A percentile compares a stretch with the other conserved stretches of the same genome.
Conservation (phyloP, 2,113 vertebrate genomes). For the Setophaga coronata region DNA sequence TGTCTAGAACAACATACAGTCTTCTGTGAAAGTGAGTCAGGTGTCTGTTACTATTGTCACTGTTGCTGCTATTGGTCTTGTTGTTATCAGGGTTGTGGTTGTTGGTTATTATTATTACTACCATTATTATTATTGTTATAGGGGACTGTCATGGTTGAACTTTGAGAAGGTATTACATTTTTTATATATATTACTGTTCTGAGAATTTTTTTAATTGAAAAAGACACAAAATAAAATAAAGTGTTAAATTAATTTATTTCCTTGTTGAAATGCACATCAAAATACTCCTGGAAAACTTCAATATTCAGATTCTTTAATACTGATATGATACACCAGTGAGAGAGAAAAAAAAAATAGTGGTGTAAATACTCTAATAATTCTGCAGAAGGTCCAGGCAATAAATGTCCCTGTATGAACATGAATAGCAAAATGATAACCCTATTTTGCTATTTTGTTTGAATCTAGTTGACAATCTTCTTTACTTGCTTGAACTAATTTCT, state of each 20-base stretch:
- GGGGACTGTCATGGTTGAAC: fast-evolving
- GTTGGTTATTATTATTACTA: neutral
- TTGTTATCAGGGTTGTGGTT: neutral
- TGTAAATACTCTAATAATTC: neutral
- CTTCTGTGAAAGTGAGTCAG: neutral
- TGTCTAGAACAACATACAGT: neutral
- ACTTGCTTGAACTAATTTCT: neutral
- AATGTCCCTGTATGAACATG: neutral
- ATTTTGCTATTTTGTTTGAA: neutral
- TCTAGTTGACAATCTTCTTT: neutral
- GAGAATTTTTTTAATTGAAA: neutral
- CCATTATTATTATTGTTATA: neutral
- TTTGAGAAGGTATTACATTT: neutral
- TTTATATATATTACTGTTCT: neutral
- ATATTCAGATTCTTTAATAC: neutral
- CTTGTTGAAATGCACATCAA: neutral
- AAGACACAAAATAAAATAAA: neutral
- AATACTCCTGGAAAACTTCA: neutral
- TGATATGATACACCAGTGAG: neutral
- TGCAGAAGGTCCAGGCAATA: neutral
- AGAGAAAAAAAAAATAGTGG: neutral
- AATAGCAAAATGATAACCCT: neutral
- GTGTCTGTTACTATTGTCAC: fast-evolving
- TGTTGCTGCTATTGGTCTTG: neutral
- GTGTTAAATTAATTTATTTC: neutral